Conservation (phyloP, 2,797 vertebrate genomes). For the Molothrus aeneus region DNA sequence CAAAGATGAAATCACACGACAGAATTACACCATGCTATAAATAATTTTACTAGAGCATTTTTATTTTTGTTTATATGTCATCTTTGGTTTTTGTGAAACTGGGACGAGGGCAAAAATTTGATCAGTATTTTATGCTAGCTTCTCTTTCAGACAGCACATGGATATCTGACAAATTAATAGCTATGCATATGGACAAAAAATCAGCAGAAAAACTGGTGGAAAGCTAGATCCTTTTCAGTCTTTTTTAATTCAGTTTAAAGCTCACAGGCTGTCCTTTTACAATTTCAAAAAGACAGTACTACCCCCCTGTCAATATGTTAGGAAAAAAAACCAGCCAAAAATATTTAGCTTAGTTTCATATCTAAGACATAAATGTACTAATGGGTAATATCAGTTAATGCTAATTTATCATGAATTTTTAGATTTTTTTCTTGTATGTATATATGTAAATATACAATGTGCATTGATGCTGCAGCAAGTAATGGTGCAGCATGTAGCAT, state of each 20-base stretch:
- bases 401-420: background rate
- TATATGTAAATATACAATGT: background rate
- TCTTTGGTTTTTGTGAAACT: background rate
- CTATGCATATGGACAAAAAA: background rate
- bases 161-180: background rate
- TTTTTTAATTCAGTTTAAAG: background rate
- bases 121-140: background rate
- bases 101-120: background rate
- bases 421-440: background rate
- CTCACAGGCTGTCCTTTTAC: background rate
- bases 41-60: background rate
- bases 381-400: background rate
- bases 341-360: background rate
- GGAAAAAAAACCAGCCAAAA: background rate
- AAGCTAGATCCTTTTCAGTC: background rate
- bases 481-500: background rate
- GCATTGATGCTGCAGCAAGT: background rate
- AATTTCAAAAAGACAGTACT: background rate
- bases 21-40: conserved; percentile 23
- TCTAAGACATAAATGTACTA: background rate
- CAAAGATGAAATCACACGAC: conserved; percentile 15
- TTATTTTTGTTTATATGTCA: background rate
- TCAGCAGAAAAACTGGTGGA: background rate
- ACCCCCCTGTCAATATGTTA: background rate
- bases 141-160: background rate